phyloP scores from a whole-genome alignment of 2,888 invertebrate genomes.

The Parnassius smintheus region DNA sequence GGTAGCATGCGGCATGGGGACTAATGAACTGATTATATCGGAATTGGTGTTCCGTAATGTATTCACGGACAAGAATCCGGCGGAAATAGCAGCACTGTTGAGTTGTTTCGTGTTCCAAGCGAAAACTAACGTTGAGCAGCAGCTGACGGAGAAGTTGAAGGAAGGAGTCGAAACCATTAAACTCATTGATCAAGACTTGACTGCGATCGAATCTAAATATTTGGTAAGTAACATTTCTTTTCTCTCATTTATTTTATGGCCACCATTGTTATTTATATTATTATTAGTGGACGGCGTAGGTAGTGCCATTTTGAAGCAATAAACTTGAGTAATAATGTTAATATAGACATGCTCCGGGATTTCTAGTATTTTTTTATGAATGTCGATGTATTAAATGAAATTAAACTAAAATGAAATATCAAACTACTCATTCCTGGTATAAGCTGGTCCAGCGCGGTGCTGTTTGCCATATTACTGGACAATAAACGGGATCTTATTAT shows the following conservation, averaged over 20 bases:
- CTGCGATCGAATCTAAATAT: conserved; percentile 83
- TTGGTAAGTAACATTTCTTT: conserved; percentile 58
- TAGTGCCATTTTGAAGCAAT: too few relatives aligned
- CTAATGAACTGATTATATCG: conserved; percentile 94
- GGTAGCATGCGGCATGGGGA: conserved; percentile 75
- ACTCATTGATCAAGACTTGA: conserved; percentile 85
- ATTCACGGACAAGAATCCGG: conserved; percentile 90
- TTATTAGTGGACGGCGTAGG: too few relatives aligned
- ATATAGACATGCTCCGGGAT: too few relatives aligned
- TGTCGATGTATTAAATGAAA: too few relatives aligned
- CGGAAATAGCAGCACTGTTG: conserved; percentile 96
- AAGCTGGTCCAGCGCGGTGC: too few relatives aligned
- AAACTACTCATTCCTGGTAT: too few relatives aligned
- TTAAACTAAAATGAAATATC: too few relatives aligned
- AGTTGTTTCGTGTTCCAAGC: conserved; percentile 97
- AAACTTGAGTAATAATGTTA: too few relatives aligned
- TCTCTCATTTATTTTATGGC: neutral
- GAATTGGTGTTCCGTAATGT: conserved; percentile 96
- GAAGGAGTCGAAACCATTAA: conserved; percentile 86
- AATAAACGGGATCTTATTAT: too few relatives aligned
- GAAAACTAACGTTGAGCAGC: conserved; percentile 83
- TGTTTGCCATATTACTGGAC: too few relatives aligned
- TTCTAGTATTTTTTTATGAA: too few relatives aligned
- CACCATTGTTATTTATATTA: too few relatives aligned
- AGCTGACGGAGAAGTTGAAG: conserved; percentile 81